Base-by-base conservation (phyloP, 2,888 invertebrate species). In the Nephrotoma appendiculata region DNA sequence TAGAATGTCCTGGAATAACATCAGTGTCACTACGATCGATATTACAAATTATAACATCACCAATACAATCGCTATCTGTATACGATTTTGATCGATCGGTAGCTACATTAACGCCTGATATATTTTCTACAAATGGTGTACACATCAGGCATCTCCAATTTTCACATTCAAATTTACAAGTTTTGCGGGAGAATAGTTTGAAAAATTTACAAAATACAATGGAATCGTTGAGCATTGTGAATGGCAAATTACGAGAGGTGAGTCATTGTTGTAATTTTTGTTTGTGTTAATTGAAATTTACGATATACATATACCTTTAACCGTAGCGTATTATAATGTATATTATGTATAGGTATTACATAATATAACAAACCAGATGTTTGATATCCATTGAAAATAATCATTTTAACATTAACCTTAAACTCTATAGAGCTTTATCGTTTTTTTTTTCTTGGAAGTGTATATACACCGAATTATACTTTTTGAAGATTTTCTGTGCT, bases 1-100 rank as follows among this genome's bases (percentile, higher is more conserved):
- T 98, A 90, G 97, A 98, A 92, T 98, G 97, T 91, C 96, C 97
- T 83, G 96, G 96, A 86, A 96, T 96, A 84, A 96, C 96, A 86
- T 94, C 96, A 84, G 93, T 93, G 88, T 95, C 96, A 86, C 93
- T 97, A 89, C 95, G 94, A 90, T 93, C 93, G 89, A 95, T 96
- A 71, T 92, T 97, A 89, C 93, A 95, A 89, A 94, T 94, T 90
- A 94, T 95, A 90, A 93, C 93, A 89, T 93, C 93, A 71, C 93
- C 94, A 45, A 94, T 98, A 89, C 97, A 97, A 91, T 97, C 97
- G 86, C 93, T 98, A 90, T 97, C 96, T 90, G 95, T 98, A 89
- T 97, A 97, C 93, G 97, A 97, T 91, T 93, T 98, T 89, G 97
- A 98, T 92, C 95, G 95, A 89, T 94, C 95, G 89, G 94, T 96